Evolutionary conservation across 2,113 vertebrate species (phyloP).

Genomic region (Muntiacus reevesi): DNA sequence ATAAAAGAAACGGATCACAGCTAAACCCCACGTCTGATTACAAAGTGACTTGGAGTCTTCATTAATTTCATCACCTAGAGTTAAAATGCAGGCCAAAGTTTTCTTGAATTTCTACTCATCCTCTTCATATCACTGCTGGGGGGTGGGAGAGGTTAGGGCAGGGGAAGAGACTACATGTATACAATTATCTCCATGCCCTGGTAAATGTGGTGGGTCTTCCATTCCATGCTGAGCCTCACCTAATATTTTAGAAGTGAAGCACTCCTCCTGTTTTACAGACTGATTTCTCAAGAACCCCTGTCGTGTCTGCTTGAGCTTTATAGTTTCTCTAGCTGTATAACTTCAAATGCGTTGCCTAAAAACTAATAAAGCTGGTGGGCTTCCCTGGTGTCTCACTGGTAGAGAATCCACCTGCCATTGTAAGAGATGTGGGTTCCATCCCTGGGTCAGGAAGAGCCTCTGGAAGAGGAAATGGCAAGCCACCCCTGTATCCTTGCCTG

Average conservation of each 20-base stretch:
- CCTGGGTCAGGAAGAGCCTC: not conserved
- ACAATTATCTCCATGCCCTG: not conserved
- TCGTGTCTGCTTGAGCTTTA: not conserved
- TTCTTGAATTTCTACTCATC: not conserved
- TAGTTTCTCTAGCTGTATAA: not conserved
- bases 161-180: fast-evolving
- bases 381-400: not conserved
- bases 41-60: not conserved
- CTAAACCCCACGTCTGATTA: not conserved
- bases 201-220: not conserved
- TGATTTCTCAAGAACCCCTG: not conserved
- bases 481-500: not conserved
- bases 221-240: not conserved
- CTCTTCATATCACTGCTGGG: not conserved
- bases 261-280: not conserved
- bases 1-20: not conserved
- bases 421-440: not conserved
- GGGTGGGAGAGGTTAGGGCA: not conserved
- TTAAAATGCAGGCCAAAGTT: not conserved
- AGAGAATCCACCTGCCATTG: not conserved
- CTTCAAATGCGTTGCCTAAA: not conserved
- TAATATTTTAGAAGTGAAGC: not conserved
- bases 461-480: not conserved
- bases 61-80: not conserved
- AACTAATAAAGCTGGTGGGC: not conserved